Evolutionary conservation across 2,113 vertebrate species (phyloP), one percentile per base, ranked within the genome.

Genomic region (Platanista minor): DNA sequence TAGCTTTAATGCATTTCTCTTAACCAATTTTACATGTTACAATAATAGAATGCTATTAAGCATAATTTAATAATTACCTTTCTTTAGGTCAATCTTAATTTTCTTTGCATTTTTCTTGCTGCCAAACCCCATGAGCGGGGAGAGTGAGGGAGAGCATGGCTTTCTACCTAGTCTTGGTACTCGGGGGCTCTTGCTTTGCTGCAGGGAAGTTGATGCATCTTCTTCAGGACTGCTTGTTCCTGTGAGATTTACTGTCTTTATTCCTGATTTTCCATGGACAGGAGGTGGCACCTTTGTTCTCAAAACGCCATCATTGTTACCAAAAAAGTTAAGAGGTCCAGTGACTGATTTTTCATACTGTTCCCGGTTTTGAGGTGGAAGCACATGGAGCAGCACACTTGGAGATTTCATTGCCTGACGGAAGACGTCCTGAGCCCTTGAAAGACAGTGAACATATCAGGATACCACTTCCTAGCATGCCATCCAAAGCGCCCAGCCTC

Each of bases 391-490:
- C 12, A 98, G 80, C 18, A 99, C 99, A 3, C 94, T 95, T 0
- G 98, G 98, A 66, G 99, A 99, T 75, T 98, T 99, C 99, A 99
- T 99, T 6, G 99, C 99, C 97, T 99, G 99, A 9, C 99, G 99
- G 95, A 99, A 99, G 59, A 99, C 98, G 88, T 99, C 99, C 97
- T 99, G 99, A 95, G 99, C 99, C 98, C 99, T 99, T 96, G 41
- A 98, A 97, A 97, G 39, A 97, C 2, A 91, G 0, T 4, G 54
- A 66, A 54, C 12, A 7, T 15, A 18, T 14, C 31, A 33, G 5
- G 39, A 87, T 4, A 6, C 4, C 0, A 0, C 2, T 1, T n/a
- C 8, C 18, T 2, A 15, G 20, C 1, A 2, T 0, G 27, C 3
- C 4, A 15, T 59, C 49, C 61, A 31, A 41, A 39, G 20, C 39